Conservation (phyloP, 2,113 vertebrate species). For the Thryonomys swinderianus region DNA sequence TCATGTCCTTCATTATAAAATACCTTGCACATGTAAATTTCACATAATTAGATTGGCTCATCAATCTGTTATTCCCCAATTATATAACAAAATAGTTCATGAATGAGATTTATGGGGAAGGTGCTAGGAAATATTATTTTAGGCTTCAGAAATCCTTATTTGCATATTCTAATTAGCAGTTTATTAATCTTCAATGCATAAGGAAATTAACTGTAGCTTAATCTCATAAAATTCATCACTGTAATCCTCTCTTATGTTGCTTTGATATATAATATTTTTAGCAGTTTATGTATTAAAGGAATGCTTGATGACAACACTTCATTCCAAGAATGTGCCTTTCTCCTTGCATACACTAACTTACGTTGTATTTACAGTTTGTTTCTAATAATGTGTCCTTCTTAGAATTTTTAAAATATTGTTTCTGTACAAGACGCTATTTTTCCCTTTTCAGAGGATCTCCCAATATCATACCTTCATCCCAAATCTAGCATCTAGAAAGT, state of each 20-base stretch:
- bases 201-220: conserved; percentile 87
- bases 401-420: background rate
- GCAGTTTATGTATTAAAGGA: conserved; percentile 60
- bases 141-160: conserved; percentile 85
- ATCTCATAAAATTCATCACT: conserved; percentile 84
- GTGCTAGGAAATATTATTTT: conserved; percentile 80
- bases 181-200: conserved; percentile 89
- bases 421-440: background rate
- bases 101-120: conserved; percentile 85
- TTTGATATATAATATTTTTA: conserved; percentile 73
- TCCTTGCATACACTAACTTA: background rate
- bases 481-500: background rate
- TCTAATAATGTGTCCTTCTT: conserved; percentile 48
- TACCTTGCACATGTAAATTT: conserved; percentile 85
- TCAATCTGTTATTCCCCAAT: conserved; percentile 86
- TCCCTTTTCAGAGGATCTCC: background rate
- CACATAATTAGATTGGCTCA: conserved; percentile 86
- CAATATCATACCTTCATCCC: background rate
- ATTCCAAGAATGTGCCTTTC: background rate
- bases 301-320: conserved; percentile 26
- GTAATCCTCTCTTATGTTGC: conserved; percentile 80
- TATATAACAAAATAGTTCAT: conserved; percentile 86
- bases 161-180: conserved; percentile 89
- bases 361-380: background rate
- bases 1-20: conserved; percentile 83